These are phyloP conservation scores for Mythimna impura DNA, from an alignment of 2,888 invertebrate genomes.

Conservation along the genomic window DNA sequence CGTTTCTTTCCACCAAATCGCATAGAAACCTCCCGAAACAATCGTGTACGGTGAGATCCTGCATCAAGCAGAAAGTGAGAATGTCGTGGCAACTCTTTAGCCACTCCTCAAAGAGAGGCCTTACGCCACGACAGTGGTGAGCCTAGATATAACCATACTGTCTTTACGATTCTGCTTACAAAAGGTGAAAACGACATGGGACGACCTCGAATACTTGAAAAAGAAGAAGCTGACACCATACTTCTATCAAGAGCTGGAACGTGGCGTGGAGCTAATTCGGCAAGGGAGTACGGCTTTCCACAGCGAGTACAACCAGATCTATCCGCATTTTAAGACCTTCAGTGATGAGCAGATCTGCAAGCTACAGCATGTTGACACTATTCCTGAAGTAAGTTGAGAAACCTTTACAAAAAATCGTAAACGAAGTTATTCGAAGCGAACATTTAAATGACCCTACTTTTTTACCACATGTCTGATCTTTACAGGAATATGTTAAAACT, in stretches of 20 bases:
- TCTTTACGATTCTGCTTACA: too few species aligned
- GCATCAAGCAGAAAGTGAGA: too few species aligned
- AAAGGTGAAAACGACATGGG: slow-evolving; percentile 79
- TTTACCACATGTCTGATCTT: too few species aligned
- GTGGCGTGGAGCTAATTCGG: slow-evolving; percentile 76
- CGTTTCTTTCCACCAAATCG: too few species aligned
- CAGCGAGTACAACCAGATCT: slow-evolving; percentile 82
- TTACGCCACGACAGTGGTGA: too few species aligned
- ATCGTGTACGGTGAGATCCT: too few species aligned
- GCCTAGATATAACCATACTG: too few species aligned
- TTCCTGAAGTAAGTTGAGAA: slow-evolving; percentile 75
- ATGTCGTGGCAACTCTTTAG: too few species aligned
- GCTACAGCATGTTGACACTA: slow-evolving; percentile 80
- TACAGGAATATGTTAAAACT: too few species aligned
- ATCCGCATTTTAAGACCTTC: slow-evolving; percentile 77
- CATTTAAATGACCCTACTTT: too few species aligned
- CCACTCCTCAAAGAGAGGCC: too few species aligned
- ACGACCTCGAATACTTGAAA: slow-evolving; percentile 82
- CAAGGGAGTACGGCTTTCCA: slow-evolving; percentile 81
- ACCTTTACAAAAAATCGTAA: neutral
- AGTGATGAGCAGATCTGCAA: slow-evolving; percentile 83
- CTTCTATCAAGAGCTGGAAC: slow-evolving; percentile 77
- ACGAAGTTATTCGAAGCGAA: neutral
- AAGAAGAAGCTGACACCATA: slow-evolving; percentile 79
- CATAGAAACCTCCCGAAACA: too few species aligned